Evolutionary conservation across 2,797 vertebrate genomes (phyloP), one percentile per base, ranked within the genome.

Genomic region (Etheostoma nigrum): DNA sequence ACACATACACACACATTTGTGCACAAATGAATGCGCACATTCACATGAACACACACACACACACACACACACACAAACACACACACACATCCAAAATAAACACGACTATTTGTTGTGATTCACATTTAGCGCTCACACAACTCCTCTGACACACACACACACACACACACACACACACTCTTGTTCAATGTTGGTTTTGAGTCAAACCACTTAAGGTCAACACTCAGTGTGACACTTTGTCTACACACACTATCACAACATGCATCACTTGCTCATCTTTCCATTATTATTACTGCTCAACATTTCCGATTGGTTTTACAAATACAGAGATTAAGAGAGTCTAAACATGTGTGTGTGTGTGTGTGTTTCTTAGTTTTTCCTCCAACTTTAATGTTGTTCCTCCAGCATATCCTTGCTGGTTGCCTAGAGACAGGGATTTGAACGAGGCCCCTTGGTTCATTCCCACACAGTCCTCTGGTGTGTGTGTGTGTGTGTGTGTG

Each of bases 371-470:
- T 96, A 96, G 96, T 97, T 96, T 92, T 88, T 88, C 84, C 90
- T 96, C 95, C 95, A 96, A 97, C 97, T 97, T 98, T 98, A 99
- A 98, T 98, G 97, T 97, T 97, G 97, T 97, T 98, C 97, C 96
- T 95, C 93, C 94, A 86, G 96, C 97, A 99, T 98, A 98, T 97
- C 96, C 94, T 95, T 95, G 78, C 94, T 83, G 95, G 98, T 99
- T 99, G 98, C 98, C 95, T 98, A 96, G 98, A 96, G 96, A 99
- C 98, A 93, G 86, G 96, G 97, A 97, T 98, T 99, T 98, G 95
- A 98, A 96, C 96, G 96, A 96, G 97, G 97, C 97, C 97, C 97
- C 97, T 98, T 96, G 96, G 96, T 97, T 97, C 97, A 99, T 99
- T 99, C 98, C 98, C 98, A 99, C 98, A 99, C 98, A 98, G 97